Evolutionary conservation across 2,113 vertebrate species (phyloP).

Genomic region (Mungos mungo): DNA sequence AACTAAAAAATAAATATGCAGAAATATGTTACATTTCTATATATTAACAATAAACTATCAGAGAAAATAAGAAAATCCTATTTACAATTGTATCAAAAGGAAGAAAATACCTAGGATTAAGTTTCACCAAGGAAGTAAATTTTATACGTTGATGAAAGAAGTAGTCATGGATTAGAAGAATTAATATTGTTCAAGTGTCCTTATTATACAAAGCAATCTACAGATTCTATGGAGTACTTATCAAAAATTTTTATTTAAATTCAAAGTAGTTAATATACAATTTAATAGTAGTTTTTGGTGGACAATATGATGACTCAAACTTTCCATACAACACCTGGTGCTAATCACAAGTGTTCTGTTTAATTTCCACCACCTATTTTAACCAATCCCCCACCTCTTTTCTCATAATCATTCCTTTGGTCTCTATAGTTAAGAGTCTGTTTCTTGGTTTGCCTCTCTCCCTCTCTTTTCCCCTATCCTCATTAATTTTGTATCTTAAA

Average conservation of each 20-base stretch:
- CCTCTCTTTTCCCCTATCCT: too few relatives aligned
- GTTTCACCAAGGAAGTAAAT: background rate
- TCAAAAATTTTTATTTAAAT: background rate
- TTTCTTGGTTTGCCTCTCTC: too few relatives aligned
- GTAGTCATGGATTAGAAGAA: background rate
- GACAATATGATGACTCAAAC: background rate
- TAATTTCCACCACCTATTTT: background rate
- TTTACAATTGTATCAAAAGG: background rate
- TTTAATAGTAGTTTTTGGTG: background rate
- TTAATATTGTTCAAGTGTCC: background rate
- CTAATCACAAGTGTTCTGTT: background rate
- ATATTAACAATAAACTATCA: background rate
- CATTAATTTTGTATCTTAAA: too few relatives aligned
- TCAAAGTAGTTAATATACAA: background rate
- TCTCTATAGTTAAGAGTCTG: too few relatives aligned
- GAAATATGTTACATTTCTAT: background rate
- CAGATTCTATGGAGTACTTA: background rate
- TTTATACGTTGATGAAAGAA: background rate
- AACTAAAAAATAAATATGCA: background rate
- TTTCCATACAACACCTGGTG: background rate
- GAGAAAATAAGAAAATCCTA: background rate
- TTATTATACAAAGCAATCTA: background rate
- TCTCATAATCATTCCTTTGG: too few relatives aligned
- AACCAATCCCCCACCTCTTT: too few relatives aligned
- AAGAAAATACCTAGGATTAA: background rate